Conservation (phyloP, 2,113 vertebrate genomes). For the Ranitomeya variabilis region DNA sequence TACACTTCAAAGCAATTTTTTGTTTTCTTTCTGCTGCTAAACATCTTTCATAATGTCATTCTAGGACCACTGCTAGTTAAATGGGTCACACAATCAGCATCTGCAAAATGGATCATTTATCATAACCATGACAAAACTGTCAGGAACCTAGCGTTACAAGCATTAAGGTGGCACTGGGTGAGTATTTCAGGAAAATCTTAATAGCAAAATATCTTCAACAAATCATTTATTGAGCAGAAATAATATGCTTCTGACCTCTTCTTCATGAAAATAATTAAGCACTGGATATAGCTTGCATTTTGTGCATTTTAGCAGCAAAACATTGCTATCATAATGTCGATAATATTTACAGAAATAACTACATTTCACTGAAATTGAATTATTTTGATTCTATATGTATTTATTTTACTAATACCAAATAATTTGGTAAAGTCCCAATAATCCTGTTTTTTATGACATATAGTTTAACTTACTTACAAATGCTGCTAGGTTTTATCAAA, state of each 20-base stretch:
- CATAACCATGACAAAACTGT: constrained; percentile 66
- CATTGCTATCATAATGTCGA: not conserved
- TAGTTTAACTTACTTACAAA: too few species aligned
- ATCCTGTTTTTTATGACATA: not conserved
- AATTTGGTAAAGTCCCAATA: not conserved
- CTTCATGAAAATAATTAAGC: constrained; percentile 16
- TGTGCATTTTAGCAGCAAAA: not conserved
- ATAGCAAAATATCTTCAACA: constrained; percentile 60
- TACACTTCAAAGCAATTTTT: constrained; percentile 53
- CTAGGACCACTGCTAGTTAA: constrained; percentile 61
- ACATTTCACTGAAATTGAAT: not conserved
- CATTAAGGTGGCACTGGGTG: constrained; percentile 63
- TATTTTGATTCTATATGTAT: not conserved
- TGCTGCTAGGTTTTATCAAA: too few species aligned
- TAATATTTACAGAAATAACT: not conserved
- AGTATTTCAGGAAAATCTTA: constrained; percentile 66
- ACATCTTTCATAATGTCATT: constrained; percentile 62
- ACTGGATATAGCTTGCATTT: not conserved
- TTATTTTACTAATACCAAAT: not conserved
- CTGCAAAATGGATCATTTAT: constrained; percentile 70
- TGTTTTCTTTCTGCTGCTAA: constrained; percentile 62
- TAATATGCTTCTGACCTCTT: constrained; percentile 62
- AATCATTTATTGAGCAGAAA: constrained; percentile 67
- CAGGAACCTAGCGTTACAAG: constrained; percentile 62
- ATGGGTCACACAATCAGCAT: constrained; percentile 65